These are phyloP conservation scores for Serranus cabrilla DNA, from an alignment of 2,797 vertebrate genomes.

Conservation along the genomic window DNA sequence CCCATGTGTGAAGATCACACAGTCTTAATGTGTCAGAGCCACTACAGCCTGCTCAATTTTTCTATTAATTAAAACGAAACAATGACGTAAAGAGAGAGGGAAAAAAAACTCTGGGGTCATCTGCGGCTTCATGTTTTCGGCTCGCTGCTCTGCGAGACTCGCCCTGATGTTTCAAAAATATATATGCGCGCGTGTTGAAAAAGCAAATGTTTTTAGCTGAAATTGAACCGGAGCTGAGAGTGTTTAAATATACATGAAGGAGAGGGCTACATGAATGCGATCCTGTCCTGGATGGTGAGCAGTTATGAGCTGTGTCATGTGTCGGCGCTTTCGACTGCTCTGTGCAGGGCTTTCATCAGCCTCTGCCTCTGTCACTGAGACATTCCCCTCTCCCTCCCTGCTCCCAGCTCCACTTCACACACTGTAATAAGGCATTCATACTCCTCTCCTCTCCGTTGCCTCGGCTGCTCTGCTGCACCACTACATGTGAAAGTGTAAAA, in stretches of 20 bases:
- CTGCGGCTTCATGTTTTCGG: neutral
- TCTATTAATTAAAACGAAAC: conserved; percentile 65
- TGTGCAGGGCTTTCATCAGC: conserved; percentile 77
- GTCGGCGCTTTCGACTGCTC: conserved; percentile 68
- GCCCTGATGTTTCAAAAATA: conserved; percentile 7
- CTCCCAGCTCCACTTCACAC: conserved; percentile 72
- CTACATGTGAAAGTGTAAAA: conserved; percentile 74
- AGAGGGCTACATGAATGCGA: conserved; percentile 67
- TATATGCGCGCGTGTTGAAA: conserved; percentile 20
- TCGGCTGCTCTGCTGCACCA: conserved; percentile 71
- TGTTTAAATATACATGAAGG: conserved; percentile 82
- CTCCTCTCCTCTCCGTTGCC: conserved; percentile 58
- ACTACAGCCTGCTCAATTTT: conserved; percentile 68
- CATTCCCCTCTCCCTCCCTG: conserved; percentile 58
- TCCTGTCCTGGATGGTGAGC: conserved; percentile 75
- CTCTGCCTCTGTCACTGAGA: conserved; percentile 75
- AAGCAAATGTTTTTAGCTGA: conserved; percentile 55
- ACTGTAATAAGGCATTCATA: conserved; percentile 73
- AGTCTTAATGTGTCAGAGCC: conserved; percentile 76
- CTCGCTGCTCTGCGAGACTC: conserved; percentile 6
- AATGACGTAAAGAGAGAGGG: conserved; percentile 48
- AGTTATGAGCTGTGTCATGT: conserved; percentile 83
- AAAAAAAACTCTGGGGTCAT: conserved; percentile 45
- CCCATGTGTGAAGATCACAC: conserved; percentile 79
- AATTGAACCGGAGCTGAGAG: conserved; percentile 61